Conservation (phyloP, 30 jellyfish, hydroid and myxozoan species). For the Pseudorhiza aurosa region DNA sequence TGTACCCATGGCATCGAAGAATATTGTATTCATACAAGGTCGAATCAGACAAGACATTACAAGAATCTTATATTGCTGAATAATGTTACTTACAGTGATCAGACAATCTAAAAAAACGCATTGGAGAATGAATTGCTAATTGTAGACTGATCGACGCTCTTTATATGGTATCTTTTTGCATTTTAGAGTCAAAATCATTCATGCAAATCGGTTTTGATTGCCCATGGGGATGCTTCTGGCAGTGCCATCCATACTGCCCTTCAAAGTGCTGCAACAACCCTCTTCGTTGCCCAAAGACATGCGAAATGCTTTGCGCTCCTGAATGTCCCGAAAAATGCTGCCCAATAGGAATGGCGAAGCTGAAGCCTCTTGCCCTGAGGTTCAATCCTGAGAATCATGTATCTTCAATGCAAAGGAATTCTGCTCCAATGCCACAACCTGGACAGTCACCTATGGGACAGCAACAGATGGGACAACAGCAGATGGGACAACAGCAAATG, state of each 20-base stretch:
- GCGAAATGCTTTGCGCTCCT: constrained; percentile 91
- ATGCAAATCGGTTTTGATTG: constrained; percentile 85
- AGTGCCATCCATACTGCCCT: constrained; percentile 96
- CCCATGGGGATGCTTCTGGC: constrained; percentile 99
- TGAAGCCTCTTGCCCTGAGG: constrained; percentile 71
- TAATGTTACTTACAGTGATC: too few relatives aligned
- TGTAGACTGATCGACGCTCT: neutral
- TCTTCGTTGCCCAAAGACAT: constrained; percentile 73
- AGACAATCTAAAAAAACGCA: too few relatives aligned
- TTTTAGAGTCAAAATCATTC: constrained; percentile 45
- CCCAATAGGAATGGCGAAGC: constrained; percentile 85
- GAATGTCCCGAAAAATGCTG: constrained; percentile 95
- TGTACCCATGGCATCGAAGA: too few relatives aligned
- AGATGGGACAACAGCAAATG: constrained; percentile 10
- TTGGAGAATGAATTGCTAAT: neutral
- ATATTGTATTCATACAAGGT: too few relatives aligned
- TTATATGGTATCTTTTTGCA: neutral
- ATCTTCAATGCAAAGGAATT: constrained; percentile 32
- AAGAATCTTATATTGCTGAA: too few relatives aligned
- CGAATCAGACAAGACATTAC: too few relatives aligned
- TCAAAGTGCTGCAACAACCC: constrained; percentile 98
- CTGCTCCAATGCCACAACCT: constrained; percentile 61
- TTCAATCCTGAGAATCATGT: constrained; percentile 49
- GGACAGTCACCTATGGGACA: constrained; percentile 35
- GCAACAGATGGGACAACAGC: constrained; percentile 46